phyloP scores from a whole-genome alignment of 2,797 vertebrate species.

The Tenualosa ilisha region DNA sequence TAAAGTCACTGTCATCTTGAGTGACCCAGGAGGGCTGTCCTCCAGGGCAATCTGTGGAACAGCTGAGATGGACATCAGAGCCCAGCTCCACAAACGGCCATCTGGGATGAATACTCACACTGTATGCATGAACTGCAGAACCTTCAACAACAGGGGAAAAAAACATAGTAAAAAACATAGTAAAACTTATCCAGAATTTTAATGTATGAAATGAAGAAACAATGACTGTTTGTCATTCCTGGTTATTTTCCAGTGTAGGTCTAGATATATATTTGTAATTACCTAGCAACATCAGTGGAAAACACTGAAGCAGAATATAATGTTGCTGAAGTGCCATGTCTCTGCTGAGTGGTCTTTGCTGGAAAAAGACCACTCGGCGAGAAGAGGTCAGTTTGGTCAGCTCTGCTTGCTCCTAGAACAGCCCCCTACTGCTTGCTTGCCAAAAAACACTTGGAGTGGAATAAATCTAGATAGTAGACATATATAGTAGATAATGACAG shows the following conservation, averaged over 20 bases:
- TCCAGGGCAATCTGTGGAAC: not conserved
- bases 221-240: not conserved
- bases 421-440: not conserved
- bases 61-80: not conserved
- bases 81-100: not conserved
- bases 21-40: not conserved
- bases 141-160: not conserved
- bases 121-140: not conserved
- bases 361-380: too few relatives aligned
- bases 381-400: not conserved
- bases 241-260: not conserved
- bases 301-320: not conserved
- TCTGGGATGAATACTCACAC: not conserved
- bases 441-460: not conserved
- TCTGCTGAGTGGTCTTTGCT: not conserved
- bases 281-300: not conserved
- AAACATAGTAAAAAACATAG: not conserved
- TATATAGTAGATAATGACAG: not conserved
- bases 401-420: not conserved
- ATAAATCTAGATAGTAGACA: not conserved
- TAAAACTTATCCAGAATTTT: not conserved
- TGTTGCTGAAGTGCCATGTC: not conserved
- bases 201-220: not conserved
- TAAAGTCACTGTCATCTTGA: not conserved
- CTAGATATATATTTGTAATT: not conserved